A percentile compares a stretch with the other conserved stretches of the same genome.
These are phyloP conservation scores for Macrophya annulata DNA, from an alignment of 2,888 invertebrate genomes.

Conservation along the genomic window DNA sequence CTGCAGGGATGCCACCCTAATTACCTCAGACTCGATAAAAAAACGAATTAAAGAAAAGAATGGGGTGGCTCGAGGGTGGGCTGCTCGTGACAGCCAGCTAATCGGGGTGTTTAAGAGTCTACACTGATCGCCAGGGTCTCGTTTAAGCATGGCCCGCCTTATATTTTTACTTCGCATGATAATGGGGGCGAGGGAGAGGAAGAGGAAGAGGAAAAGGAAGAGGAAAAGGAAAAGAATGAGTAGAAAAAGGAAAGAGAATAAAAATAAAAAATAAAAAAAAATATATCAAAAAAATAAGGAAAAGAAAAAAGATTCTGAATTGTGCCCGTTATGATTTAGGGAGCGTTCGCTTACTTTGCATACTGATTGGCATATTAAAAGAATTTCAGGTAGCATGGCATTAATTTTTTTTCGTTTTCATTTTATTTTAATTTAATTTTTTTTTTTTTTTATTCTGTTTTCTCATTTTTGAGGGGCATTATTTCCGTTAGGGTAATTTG, in stretches of 20 bases:
- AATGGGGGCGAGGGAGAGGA: constrained; percentile 71
- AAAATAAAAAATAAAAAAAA: constrained; percentile 27
- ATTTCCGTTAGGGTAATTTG: constrained; percentile 23
- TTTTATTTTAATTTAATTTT: neutral
- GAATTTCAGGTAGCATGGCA: constrained; percentile 32
- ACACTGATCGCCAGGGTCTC: constrained; percentile 78
- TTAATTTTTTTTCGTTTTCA: neutral
- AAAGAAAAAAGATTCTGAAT: constrained; percentile 47
- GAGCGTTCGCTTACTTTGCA: constrained; percentile 69
- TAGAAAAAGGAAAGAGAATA: constrained; percentile 44
- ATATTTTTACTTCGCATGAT: constrained; percentile 76
- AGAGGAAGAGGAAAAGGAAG: constrained; percentile 30
- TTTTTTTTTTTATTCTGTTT: neutral
- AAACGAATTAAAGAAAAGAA: constrained; percentile 79
- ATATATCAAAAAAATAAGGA: neutral
- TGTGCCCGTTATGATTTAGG: constrained; percentile 71
- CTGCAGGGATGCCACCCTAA: constrained; percentile 79
- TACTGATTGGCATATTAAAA: constrained; percentile 69
- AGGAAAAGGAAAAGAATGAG: constrained; percentile 42
- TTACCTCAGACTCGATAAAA: constrained; percentile 77
- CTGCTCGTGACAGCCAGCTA: constrained; percentile 79
- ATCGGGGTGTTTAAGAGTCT: constrained; percentile 80
- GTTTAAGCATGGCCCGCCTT: constrained; percentile 77
- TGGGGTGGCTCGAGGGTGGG: constrained; percentile 77
- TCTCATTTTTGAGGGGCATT: neutral